phyloP scores from a whole-genome alignment of 2,113 vertebrate genomes.

The Ifrita kowaldi region DNA sequence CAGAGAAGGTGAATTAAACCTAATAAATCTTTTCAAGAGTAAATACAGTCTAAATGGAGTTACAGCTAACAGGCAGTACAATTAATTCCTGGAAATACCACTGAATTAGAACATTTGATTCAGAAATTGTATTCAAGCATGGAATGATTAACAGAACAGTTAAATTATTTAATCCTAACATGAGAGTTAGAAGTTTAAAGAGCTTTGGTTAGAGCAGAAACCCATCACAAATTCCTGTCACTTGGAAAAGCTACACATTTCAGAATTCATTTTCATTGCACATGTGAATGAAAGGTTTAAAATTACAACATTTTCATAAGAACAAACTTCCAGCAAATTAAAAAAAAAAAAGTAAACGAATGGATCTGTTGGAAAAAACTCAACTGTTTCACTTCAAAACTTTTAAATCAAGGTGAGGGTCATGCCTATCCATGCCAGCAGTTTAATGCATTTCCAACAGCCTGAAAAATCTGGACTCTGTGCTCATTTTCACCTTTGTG shows the following conservation, averaged over 20 bases:
- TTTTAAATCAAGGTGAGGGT: neutral
- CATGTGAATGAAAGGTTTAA: neutral
- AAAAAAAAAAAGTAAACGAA: neutral
- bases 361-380: neutral
- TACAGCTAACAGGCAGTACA: neutral
- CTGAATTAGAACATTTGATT: neutral
- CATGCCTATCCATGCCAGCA: neutral
- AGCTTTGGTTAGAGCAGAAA: neutral
- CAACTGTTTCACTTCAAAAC: neutral
- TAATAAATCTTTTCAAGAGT: neutral
- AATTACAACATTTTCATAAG: neutral
- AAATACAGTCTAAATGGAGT: neutral
- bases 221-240: neutral
- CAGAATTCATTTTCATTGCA: neutral
- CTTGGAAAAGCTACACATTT: neutral
- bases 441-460: neutral
- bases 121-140: neutral
- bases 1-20: constrained; percentile 4
- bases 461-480: neutral
- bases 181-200: neutral
- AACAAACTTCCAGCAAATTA: neutral
- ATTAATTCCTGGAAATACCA: neutral
- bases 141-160: neutral
- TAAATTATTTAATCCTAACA: neutral
- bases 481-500: neutral